Conservation (phyloP, 2,113 vertebrate species). For the Prionailurus viverrinus region DNA sequence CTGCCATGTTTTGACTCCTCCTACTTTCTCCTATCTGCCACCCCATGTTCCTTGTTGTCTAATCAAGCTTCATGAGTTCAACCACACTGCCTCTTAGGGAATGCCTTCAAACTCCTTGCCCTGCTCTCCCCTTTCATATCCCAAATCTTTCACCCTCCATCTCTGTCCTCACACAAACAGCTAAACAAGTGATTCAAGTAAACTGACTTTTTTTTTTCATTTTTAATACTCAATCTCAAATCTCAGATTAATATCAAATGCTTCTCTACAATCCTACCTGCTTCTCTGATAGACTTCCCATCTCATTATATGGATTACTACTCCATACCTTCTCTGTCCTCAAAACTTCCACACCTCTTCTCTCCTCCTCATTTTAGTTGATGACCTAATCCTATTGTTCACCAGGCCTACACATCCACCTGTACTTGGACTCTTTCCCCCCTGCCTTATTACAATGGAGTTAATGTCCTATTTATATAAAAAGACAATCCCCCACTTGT, state of each 20-base stretch:
- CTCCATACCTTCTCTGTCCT: not conserved
- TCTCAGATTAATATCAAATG: not conserved
- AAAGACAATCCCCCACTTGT: not conserved
- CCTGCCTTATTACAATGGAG: not conserved
- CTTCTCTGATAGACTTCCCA: not conserved
- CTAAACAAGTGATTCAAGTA: not conserved
- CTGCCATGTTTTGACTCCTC: not conserved
- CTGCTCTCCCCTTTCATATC: not conserved
- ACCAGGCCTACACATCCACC: not conserved
- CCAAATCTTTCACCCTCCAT: not conserved
- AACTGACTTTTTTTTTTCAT: not conserved
- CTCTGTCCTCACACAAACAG: not conserved
- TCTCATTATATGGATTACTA: not conserved
- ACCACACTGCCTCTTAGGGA: not conserved
- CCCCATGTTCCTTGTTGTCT: not conserved
- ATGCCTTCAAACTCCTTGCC: not conserved
- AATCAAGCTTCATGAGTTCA: not conserved
- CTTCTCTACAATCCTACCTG: not conserved
- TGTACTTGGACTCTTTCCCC: not conserved
- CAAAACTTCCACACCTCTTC: not conserved
- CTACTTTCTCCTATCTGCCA: not conserved
- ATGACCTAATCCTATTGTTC: not conserved
- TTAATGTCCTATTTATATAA: not conserved
- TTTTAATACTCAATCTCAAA: not conserved
- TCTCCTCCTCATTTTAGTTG: not conserved